A percentile compares a stretch with the other conserved stretches of the same genome.
phyloP scores from a whole-genome alignment of 1,140 invertebrate genomes.

The Drosophila ironensis region DNA sequence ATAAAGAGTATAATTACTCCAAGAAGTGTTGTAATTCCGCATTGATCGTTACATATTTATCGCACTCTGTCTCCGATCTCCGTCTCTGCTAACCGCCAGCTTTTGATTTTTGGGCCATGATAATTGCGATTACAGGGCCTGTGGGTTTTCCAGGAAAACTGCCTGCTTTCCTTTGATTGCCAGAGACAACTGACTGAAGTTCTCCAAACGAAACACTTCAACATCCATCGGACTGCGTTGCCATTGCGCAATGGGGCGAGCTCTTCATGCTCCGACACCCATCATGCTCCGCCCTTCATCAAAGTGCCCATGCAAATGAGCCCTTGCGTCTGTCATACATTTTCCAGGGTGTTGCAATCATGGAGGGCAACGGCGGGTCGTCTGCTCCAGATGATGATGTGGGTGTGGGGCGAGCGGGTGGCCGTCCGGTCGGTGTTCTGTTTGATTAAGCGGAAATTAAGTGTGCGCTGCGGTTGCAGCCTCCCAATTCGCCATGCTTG shows the following conservation, averaged over 20 bases:
- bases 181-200: constrained; percentile 11
- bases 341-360: background rate
- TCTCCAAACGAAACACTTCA: constrained; percentile 6
- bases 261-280: constrained; percentile 60
- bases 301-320: constrained; percentile 80
- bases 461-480: constrained; percentile 52
- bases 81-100: constrained; percentile 1
- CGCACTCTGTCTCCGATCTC: background rate
- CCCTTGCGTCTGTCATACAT: constrained; percentile 57
- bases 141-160: constrained; percentile 65
- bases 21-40: background rate
- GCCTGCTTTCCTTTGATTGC: constrained; percentile 37
- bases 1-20: too few species aligned
- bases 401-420: constrained; percentile 41
- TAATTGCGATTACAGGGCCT: constrained; percentile 66
- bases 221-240: constrained; percentile 7
- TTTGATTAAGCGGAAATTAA: constrained; percentile 78
- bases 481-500: constrained; percentile 57
- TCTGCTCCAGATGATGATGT: constrained; percentile 62
- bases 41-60: background rate
- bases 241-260: constrained; percentile 49
- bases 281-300: constrained; percentile 59
- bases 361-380: constrained; percentile 4
- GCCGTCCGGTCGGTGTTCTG: constrained; percentile 48
- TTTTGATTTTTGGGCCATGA: constrained; percentile 47